Percentiles rank a stretch among this genome's conserved stretches.
These are phyloP conservation scores for Atta texana DNA, from an alignment of 1,140 invertebrate genomes.

Conservation along the genomic window DNA sequence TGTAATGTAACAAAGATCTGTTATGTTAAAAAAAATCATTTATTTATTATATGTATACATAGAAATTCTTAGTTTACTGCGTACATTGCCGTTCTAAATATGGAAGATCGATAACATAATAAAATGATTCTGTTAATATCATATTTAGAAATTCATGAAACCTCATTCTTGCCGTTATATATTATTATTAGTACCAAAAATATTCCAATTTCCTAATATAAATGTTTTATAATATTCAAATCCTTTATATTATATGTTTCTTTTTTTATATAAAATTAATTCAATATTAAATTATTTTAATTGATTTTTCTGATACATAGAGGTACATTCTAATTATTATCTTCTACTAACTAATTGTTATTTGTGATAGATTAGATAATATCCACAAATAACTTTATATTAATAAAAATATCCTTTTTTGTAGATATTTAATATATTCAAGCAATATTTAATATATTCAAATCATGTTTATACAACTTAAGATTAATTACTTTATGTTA, in stretches of 20 bases:
- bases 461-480: not conserved
- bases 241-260: not conserved
- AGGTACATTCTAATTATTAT: not conserved
- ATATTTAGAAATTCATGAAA: conserved; percentile 24
- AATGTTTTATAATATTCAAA: not conserved
- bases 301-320: not conserved
- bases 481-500: not conserved
- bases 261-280: not conserved
- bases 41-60: conserved; percentile 20
- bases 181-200: not conserved
- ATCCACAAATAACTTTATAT: not conserved
- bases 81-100: conserved; percentile 26
- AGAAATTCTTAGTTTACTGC: conserved; percentile 23
- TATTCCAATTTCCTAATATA: not conserved
- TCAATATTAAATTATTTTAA: not conserved
- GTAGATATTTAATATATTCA: not conserved
- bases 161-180: not conserved
- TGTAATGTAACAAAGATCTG: not conserved
- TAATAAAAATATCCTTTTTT: not conserved
- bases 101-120: conserved; percentile 42
- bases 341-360: not conserved
- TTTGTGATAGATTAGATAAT: not conserved
- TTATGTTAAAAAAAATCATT: not conserved
- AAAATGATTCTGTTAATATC: conserved; percentile 20
- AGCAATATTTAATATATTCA: not conserved